A percentile compares a stretch with the other conserved stretches of the same genome.
Conservation (phyloP, 2,888 invertebrate species). For the Cephus spinipes region DNA sequence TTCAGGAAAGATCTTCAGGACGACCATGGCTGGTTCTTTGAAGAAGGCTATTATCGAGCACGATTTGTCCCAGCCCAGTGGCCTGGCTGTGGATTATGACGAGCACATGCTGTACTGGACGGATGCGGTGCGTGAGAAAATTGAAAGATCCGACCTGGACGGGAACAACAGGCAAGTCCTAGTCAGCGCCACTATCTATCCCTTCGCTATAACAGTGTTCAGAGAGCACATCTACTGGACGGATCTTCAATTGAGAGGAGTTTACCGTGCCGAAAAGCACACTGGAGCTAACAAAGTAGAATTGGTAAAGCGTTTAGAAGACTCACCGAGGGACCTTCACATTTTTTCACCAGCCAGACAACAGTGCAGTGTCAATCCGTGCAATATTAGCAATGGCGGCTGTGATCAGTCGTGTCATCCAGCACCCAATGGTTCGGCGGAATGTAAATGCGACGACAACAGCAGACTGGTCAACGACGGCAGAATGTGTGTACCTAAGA, state of each 20-base stretch:
- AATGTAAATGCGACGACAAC: conserved; percentile 90
- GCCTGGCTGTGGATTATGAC: conserved; percentile 94
- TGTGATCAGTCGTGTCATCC: conserved; percentile 96
- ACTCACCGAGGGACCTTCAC: conserved; percentile 93
- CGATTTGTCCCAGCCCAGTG: conserved; percentile 94
- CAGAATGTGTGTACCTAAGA: conserved; percentile 92
- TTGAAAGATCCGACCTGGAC: conserved; percentile 90
- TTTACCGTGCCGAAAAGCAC: conserved; percentile 96
- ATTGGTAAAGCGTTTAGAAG: conserved; percentile 92
- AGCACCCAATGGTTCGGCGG: conserved; percentile 84
- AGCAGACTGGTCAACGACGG: conserved; percentile 93
- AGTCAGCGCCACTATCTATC: conserved; percentile 92
- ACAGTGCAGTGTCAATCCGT: conserved; percentile 83
- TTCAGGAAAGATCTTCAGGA: conserved; percentile 92
- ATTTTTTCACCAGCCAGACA: conserved; percentile 86
- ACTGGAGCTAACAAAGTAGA: conserved; percentile 95
- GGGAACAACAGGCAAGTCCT: conserved; percentile 87
- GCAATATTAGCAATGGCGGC: conserved; percentile 93
- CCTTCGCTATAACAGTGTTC: conserved; percentile 93
- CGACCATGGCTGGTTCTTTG: conserved; percentile 96
- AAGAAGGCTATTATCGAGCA: conserved; percentile 89
- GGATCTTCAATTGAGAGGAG: conserved; percentile 90
- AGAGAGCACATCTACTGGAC: conserved; percentile 96
- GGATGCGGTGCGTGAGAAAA: conserved; percentile 94
- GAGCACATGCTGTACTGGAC: conserved; percentile 97